phyloP scores from a whole-genome alignment of 1,140 invertebrate genomes.

The Drosophila sp. region DNA sequence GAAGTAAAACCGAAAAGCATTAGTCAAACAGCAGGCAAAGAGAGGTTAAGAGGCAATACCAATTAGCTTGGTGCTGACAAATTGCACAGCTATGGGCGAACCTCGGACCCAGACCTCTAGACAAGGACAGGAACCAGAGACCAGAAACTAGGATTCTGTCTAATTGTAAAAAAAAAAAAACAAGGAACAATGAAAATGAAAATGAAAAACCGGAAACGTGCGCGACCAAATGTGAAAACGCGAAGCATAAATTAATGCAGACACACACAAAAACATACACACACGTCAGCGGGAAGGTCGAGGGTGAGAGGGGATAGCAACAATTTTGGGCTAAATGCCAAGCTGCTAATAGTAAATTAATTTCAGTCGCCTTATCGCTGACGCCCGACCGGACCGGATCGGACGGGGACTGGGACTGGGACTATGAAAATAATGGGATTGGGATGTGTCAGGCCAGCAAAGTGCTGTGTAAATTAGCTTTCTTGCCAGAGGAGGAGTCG shows the following conservation, averaged over 20 bases:
- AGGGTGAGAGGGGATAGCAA: conserved; percentile 27
- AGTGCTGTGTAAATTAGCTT: conserved; percentile 79
- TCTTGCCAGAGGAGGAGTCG: conserved; percentile 30
- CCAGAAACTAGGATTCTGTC: conserved; percentile 44
- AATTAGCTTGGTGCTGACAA: conserved; percentile 79
- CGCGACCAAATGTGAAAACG: conserved; percentile 79
- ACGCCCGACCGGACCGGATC: conserved; percentile 20
- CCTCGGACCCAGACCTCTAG: conserved; percentile 12
- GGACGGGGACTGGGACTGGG: too few relatives aligned
- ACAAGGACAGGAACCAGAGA: conserved; percentile 18
- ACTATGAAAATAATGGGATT: conserved; percentile 39
- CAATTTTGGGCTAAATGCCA: conserved; percentile 66
- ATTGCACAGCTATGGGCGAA: conserved; percentile 76
- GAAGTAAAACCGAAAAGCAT: conserved; percentile 69
- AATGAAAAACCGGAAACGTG: conserved; percentile 65
- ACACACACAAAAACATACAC: conserved; percentile 22
- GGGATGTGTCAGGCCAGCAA: conserved; percentile 72
- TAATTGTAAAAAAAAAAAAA: conserved; percentile 10
- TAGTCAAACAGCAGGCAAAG: conserved; percentile 75
- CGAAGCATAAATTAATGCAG: conserved; percentile 71
- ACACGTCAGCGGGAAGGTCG: background rate
- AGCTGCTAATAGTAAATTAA: conserved; percentile 77
- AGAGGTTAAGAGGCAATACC: conserved; percentile 61
- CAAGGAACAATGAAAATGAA: conserved; percentile 5
- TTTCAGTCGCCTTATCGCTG: conserved; percentile 69